Conservation (phyloP, 2,888 invertebrate species). For the Thereva nobilitata region DNA sequence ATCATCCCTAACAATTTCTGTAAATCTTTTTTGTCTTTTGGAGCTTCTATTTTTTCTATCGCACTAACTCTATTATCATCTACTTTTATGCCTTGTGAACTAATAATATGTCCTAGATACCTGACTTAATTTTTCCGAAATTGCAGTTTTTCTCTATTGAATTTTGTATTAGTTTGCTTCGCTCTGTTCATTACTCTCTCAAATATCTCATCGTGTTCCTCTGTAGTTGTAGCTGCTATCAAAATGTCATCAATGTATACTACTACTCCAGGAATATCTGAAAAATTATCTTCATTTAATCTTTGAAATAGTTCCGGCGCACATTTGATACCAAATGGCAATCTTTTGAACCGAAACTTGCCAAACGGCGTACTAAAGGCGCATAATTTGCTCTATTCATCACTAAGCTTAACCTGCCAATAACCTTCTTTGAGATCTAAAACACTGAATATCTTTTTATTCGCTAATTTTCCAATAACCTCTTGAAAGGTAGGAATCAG, state of each 20-base stretch:
- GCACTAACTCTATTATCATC: not conserved
- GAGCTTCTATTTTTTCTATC: not conserved
- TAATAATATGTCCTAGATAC: slow-evolving; percentile 45
- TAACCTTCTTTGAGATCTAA: slow-evolving; percentile 39
- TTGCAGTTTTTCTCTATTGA: slow-evolving; percentile 47
- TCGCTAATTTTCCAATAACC: slow-evolving; percentile 25
- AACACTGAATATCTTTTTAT: slow-evolving; percentile 32
- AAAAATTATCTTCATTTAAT: slow-evolving; percentile 41
- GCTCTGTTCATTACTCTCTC: slow-evolving; percentile 44
- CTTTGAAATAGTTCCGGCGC: slow-evolving; percentile 44
- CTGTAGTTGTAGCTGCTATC: slow-evolving; percentile 20
- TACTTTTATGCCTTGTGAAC: no score
- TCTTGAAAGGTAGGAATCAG: slow-evolving; percentile 39
- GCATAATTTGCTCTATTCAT: slow-evolving; percentile 31
- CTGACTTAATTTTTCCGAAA: slow-evolving; percentile 44
- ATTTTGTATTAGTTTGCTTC: slow-evolving; percentile 45
- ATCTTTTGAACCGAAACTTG: slow-evolving; percentile 35
- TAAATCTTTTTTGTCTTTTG: slow-evolving; percentile 1
- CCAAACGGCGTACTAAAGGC: slow-evolving; percentile 40
- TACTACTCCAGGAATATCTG: slow-evolving; percentile 44
- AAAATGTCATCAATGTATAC: slow-evolving; percentile 49
- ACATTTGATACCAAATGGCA: slow-evolving; percentile 44
- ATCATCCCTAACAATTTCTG: no score
- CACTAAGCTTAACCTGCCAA: slow-evolving; percentile 38
- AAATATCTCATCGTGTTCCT: slow-evolving; percentile 45